Evolutionary conservation across 2,113 vertebrate species (phyloP).

Genomic region (Nicator chloris): DNA sequence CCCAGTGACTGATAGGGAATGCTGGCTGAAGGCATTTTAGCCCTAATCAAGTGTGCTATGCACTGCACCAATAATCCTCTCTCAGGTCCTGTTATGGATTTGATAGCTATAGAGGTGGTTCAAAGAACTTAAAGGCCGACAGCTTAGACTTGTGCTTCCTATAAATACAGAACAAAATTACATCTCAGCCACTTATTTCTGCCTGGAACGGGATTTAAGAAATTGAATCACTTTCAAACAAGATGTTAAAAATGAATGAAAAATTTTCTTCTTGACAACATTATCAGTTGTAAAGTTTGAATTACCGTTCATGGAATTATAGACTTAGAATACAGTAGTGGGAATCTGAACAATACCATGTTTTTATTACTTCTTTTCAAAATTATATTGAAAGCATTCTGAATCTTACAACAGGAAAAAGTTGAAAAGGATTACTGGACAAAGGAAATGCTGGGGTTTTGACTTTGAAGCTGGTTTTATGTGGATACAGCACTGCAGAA

Average conservation of each 20-base stretch:
- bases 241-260: neutral
- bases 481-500: neutral
- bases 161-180: neutral
- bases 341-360: neutral
- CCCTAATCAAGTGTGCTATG: neutral
- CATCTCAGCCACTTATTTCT: neutral
- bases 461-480: neutral
- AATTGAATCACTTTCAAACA: neutral
- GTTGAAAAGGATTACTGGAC: neutral
- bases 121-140: neutral
- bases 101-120: neutral
- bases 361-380: neutral
- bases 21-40: neutral
- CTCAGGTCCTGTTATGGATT: neutral
- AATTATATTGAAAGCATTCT: neutral
- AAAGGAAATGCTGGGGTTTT: neutral
- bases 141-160: neutral
- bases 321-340: neutral
- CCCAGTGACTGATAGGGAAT: neutral
- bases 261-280: neutral
- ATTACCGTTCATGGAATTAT: neutral
- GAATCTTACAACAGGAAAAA: neutral
- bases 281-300: neutral
- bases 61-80: neutral
- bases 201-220: neutral